phyloP scores from a whole-genome alignment of 53 echinoderm and acorn worm genomes.

The Crossaster papposus region DNA sequence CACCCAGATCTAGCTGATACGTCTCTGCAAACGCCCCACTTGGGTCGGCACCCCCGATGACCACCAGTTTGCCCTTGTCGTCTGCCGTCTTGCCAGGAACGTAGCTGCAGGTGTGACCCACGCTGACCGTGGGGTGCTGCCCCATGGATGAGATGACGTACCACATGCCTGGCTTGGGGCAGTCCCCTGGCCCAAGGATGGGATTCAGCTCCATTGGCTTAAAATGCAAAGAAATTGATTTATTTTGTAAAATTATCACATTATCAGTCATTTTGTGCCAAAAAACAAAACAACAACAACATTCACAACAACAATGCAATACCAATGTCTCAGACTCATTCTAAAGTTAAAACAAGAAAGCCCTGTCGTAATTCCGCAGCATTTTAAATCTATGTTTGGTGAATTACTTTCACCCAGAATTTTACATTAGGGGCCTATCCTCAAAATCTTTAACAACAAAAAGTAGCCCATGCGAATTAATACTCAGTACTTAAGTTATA shows the following conservation, averaged over 20 bases:
- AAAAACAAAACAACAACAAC: too few relatives aligned
- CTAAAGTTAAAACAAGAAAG: too few relatives aligned
- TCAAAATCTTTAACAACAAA: too few relatives aligned
- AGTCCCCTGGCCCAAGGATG: conserved; percentile 79
- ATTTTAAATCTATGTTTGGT: too few relatives aligned
- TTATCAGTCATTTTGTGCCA: background rate
- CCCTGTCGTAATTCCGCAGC: too few relatives aligned
- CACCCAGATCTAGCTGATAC: conserved; percentile 81
- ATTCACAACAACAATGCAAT: too few relatives aligned
- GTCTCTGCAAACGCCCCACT: conserved; percentile 80
- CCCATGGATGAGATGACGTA: conserved; percentile 91
- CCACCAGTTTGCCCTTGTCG: conserved; percentile 70
- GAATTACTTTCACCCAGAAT: too few relatives aligned
- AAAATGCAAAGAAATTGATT: background rate
- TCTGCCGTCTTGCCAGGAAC: conserved; percentile 55
- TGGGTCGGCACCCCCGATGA: conserved; percentile 93
- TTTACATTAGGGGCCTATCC: too few relatives aligned
- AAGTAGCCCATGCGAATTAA: too few relatives aligned
- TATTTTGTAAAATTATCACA: background rate
- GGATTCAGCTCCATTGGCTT: conserved; percentile 88
- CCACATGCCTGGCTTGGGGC: conserved; percentile 79
- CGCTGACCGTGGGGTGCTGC: conserved; percentile 85
- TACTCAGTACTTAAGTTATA: too few relatives aligned
- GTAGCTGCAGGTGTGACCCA: conserved; percentile 83
- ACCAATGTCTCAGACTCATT: too few relatives aligned